Base-by-base conservation (phyloP, 2,113 vertebrate species). In the Marmota flaviventris region DNA sequence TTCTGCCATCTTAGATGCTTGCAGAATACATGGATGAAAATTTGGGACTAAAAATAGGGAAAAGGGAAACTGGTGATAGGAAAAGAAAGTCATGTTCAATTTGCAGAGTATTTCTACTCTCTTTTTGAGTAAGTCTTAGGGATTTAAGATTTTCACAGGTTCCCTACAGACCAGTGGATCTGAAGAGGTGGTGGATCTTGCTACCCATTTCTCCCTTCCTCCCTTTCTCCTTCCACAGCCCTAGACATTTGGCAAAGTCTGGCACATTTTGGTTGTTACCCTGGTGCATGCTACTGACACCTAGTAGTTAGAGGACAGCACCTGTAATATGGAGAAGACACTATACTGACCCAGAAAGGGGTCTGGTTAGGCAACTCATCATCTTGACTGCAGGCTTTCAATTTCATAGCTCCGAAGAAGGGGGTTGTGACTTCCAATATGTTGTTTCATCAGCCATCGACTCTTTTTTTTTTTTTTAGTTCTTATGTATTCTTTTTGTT, bases 161-260 rank as follows among this genome's bases (percentile, higher is more conserved):
- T 89, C 51, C 65, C 27, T 48, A 42, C 3, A 86, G 58, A 89
- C 48, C 25, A 51, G 5, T 25, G 16, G 13, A 58, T 85, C 11
- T 24, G 17, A 48, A 27, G 0, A 39, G 24, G 16, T 25, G 27
- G 42, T 1, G 4, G 25, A 39, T 65, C 78, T 65, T 65, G 37
- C 45, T 16, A 20, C 16, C 37, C 27, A 42, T 5, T 39, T 4
- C 22, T 72, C 32, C 29, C 27, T 77, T 24, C 32, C 1, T 5
- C 11, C 11, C 2, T 78, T 34, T 8, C 1, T 13, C 22, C 1
- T 42, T 65, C n/a, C 22, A 10, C 0, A 72, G 20, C 0, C 37
- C 9, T 17, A 34, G 8, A 56, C n/a, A 51, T 70, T 84, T 83
- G 72, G 37, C 29, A 85, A 61, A 25, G 14, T 84, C 51, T 8